Evolutionary conservation across 2,888 invertebrate genomes (phyloP).

Genomic region (Sinohyriopsis cumingii): DNA sequence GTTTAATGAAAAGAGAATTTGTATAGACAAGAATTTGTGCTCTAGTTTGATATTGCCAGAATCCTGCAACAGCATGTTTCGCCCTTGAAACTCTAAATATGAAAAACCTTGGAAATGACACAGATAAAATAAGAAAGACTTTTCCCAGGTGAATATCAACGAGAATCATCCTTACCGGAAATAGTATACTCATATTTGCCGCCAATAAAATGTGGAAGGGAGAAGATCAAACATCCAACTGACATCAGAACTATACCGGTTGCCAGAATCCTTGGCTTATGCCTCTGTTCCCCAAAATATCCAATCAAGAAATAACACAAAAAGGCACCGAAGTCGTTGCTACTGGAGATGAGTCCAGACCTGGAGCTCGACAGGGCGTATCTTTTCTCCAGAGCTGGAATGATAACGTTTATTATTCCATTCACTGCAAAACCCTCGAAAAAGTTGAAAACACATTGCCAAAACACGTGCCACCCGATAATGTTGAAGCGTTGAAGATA

Average conservation of each 20-base stretch:
- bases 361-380: constrained; percentile 40
- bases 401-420: constrained; percentile 48
- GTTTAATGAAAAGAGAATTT: too few species aligned
- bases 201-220: constrained; percentile 47
- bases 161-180: constrained; percentile 30
- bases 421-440: constrained; percentile 50
- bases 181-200: constrained; percentile 40
- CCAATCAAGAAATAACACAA: constrained; percentile 34
- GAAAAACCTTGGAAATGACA: too few species aligned
- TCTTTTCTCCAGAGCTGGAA: constrained; percentile 48
- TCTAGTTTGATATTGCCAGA: too few species aligned
- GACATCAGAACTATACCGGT: constrained; percentile 43
- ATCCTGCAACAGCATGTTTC: too few species aligned
- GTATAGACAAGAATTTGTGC: too few species aligned
- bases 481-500: constrained; percentile 41
- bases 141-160: too few species aligned
- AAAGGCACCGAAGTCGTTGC: constrained; percentile 49
- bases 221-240: constrained; percentile 45
- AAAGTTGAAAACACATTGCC: constrained; percentile 47
- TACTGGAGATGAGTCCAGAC: constrained; percentile 44
- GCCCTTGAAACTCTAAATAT: too few species aligned
- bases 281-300: constrained; percentile 43
- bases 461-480: constrained; percentile 41
- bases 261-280: constrained; percentile 47
- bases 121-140: too few species aligned